Percentiles rank a stretch among this genome's conserved stretches.
These are phyloP conservation scores for Pelecanus crispus DNA, from an alignment of 2,113 vertebrate species.

Conservation along the genomic window DNA sequence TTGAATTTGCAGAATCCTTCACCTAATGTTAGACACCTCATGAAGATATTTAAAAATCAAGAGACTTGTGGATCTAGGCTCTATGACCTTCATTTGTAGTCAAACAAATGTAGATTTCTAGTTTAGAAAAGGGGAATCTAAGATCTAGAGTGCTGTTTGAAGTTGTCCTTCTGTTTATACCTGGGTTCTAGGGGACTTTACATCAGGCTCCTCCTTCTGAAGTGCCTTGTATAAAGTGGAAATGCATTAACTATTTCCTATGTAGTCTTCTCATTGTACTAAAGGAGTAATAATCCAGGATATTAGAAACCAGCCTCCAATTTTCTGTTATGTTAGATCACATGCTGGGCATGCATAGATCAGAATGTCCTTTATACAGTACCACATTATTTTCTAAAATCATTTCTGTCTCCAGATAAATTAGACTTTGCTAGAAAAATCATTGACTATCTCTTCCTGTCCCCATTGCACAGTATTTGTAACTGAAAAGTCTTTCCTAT, in stretches of 20 bases:
- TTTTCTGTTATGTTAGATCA: not conserved
- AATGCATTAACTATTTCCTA: not conserved
- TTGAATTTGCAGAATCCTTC: not conserved
- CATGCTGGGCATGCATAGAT: not conserved
- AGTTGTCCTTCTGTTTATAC: not conserved
- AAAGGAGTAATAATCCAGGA: not conserved
- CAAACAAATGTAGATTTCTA: too few species aligned
- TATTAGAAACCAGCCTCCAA: not conserved
- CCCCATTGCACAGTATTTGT: not conserved
- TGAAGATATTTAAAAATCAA: not conserved
- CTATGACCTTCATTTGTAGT: not conserved
- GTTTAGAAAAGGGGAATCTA: not conserved
- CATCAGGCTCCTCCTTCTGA: not conserved
- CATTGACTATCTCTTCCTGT: not conserved
- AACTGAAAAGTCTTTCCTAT: not conserved
- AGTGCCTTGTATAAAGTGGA: not conserved
- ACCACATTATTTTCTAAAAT: not conserved
- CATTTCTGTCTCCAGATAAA: not conserved
- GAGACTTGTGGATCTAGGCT: not conserved
- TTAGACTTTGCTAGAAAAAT: not conserved
- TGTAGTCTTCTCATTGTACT: not conserved
- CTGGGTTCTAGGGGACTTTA: not conserved
- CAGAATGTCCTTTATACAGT: not conserved
- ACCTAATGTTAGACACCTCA: not conserved
- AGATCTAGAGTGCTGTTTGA: not conserved